Conservation (phyloP, 2,113 vertebrate species). For the Labeo rohita region DNA sequence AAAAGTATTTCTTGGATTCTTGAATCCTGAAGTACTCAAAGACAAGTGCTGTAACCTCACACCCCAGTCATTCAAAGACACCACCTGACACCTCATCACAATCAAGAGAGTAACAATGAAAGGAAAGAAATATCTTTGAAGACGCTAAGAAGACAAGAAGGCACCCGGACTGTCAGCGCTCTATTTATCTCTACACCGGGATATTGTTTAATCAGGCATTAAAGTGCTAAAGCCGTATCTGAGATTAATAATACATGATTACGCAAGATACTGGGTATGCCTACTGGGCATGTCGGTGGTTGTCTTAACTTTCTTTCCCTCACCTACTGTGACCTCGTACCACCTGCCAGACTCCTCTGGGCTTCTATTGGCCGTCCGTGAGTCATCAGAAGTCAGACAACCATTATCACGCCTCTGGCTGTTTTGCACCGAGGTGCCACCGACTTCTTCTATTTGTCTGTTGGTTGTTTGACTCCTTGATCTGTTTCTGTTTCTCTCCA, state of each 20-base stretch:
- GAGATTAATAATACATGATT: neutral
- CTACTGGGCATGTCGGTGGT: conserved; percentile 7
- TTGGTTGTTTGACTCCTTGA: neutral
- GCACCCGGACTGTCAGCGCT: neutral
- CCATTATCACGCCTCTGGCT: conserved; percentile 20
- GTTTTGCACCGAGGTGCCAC: neutral
- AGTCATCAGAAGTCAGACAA: conserved; percentile 28
- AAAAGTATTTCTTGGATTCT: neutral
- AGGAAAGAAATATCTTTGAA: neutral
- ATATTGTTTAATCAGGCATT: neutral
- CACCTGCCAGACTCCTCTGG: conserved; percentile 9
- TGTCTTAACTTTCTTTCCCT: neutral
- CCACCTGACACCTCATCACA: neutral
- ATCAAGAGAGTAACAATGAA: neutral
- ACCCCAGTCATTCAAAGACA: neutral
- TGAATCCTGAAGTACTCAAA: neutral
- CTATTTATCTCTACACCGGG: neutral
- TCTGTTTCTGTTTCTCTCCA: conserved; percentile 11
- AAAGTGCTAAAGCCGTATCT: neutral
- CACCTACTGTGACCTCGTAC: neutral
- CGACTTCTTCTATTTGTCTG: neutral
- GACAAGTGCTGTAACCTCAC: conserved; percentile 2
- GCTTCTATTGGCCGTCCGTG: conserved; percentile 2
- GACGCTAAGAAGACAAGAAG: neutral
- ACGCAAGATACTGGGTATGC: neutral